phyloP scores from a whole-genome alignment of 2,113 vertebrate species.

The Lepus timidus region DNA sequence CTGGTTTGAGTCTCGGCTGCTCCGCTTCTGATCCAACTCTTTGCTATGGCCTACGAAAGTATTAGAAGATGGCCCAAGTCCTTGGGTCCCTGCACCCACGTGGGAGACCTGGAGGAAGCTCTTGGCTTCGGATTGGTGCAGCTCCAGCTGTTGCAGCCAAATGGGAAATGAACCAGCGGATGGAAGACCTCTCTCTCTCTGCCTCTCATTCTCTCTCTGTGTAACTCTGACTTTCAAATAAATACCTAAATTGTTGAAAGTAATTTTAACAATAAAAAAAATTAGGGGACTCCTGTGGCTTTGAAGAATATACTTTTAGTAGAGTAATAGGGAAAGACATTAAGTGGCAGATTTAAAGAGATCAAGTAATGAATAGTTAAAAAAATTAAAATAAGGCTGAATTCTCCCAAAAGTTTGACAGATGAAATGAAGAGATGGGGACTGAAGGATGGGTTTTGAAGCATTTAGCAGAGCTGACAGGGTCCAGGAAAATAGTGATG shows the following conservation, averaged over 20 bases:
- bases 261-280: not conserved
- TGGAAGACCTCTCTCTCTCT: too few species aligned
- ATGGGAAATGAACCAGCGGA: too few species aligned
- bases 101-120: too few species aligned
- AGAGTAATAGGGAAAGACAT: not conserved
- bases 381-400: not conserved
- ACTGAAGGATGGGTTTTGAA: not conserved
- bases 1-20: too few species aligned
- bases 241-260: not conserved
- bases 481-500: not conserved
- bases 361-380: slow-evolving; percentile 20
- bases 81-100: too few species aligned
- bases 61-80: too few species aligned
- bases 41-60: too few species aligned
- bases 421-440: not conserved
- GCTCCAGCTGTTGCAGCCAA: too few species aligned
- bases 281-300: not conserved
- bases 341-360: not conserved
- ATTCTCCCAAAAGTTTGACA: slow-evolving; percentile 9
- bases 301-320: slow-evolving; percentile 37
- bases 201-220: too few species aligned
- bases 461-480: not conserved
- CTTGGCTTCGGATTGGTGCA: too few species aligned
- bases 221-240: too few species aligned
- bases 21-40: too few species aligned